These are phyloP conservation scores for Dasypogon diadema DNA, from an alignment of 2,888 invertebrate genomes.

Conservation along the genomic window DNA sequence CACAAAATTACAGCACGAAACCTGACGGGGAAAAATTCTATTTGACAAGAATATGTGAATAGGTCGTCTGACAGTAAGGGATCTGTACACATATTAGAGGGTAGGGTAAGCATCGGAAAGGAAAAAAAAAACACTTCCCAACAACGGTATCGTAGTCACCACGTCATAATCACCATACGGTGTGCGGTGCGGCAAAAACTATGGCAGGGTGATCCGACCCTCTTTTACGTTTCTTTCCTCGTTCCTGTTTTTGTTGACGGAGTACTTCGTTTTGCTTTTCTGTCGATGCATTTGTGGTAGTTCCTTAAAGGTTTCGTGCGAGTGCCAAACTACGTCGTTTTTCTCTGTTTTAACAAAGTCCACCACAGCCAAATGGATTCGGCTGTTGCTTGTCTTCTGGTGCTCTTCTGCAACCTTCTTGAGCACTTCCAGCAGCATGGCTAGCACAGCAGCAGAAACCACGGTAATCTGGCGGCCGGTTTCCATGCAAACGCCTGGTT, in stretches of 20 bases:
- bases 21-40: neutral
- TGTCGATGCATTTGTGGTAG: neutral
- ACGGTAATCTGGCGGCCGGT: neutral
- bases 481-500: neutral
- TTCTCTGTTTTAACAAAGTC: neutral
- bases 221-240: neutral
- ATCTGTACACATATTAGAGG: neutral
- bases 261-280: neutral
- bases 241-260: neutral
- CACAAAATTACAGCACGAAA: neutral
- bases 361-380: neutral
- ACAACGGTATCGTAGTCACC: slow-evolving; percentile 18
- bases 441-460: neutral
- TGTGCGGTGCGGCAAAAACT: slow-evolving; percentile 9
- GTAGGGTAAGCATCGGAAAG: neutral
- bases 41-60: neutral
- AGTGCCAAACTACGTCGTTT: neutral
- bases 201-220: neutral
- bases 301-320: neutral
- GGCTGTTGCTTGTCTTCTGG: neutral
- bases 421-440: neutral
- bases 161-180: slow-evolving; percentile 24
- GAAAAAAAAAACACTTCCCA: neutral
- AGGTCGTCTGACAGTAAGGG: neutral
- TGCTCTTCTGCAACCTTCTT: neutral